Evolutionary conservation across 2,797 vertebrate species (phyloP).

Genomic region (Acanthiza pusilla): DNA sequence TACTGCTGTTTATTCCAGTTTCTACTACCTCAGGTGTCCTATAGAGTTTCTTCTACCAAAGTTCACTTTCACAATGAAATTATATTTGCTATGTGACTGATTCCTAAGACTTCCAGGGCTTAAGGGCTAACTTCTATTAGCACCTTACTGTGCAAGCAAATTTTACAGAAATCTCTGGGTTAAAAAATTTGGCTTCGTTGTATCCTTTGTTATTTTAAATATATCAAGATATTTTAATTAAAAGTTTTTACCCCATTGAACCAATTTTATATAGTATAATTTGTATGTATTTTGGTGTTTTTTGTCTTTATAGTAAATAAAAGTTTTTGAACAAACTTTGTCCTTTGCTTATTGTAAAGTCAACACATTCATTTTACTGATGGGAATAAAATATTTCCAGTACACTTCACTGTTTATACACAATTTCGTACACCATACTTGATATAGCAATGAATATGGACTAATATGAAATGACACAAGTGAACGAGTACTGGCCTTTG

Average conservation of each 20-base stretch:
- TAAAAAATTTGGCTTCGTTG: constrained; percentile 87
- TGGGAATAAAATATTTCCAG: not conserved
- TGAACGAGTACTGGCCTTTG: not conserved
- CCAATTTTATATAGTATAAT: constrained; percentile 91
- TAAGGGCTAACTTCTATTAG: constrained; percentile 90
- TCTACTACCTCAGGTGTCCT: constrained; percentile 94
- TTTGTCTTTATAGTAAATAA: constrained; percentile 93
- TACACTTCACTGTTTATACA: not conserved
- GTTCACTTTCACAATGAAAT: constrained; percentile 87
- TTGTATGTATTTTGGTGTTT: constrained; percentile 88
- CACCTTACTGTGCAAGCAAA: constrained; percentile 90
- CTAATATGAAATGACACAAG: not conserved
- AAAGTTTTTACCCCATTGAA: constrained; percentile 89
- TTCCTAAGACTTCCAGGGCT: constrained; percentile 89
- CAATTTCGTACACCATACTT: not conserved
- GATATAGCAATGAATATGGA: not conserved
- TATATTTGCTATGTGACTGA: constrained; percentile 86
- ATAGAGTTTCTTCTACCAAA: constrained; percentile 94
- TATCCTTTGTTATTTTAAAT: constrained; percentile 89
- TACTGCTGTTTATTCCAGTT: constrained; percentile 91
- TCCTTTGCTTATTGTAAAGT: not conserved
- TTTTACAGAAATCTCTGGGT: constrained; percentile 85
- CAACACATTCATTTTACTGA: not conserved
- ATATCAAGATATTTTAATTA: constrained; percentile 90
- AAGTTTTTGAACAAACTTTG: constrained; percentile 81